Conservation (phyloP, 1,140 invertebrate species). For the Ostrea edulis region DNA sequence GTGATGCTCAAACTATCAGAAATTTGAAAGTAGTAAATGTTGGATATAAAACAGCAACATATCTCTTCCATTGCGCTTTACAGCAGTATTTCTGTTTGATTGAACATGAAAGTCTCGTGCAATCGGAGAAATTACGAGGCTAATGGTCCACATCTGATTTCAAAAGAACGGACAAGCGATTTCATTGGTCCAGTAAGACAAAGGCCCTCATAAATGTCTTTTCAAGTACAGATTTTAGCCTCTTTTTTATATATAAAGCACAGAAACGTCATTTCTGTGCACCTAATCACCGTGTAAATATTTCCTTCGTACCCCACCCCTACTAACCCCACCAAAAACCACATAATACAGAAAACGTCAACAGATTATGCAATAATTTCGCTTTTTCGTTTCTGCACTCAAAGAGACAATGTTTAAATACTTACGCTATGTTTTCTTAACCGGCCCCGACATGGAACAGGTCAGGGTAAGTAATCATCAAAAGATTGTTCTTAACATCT, state of each 20-base stretch:
- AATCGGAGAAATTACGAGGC: neutral
- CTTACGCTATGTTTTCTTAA: neutral
- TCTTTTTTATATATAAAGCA: neutral
- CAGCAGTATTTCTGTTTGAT: neutral
- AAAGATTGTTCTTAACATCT: neutral
- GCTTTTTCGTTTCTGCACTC: neutral
- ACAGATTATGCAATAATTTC: neutral
- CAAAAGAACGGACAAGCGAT: neutral
- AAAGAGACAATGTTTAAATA: conserved; percentile 12
- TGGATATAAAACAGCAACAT: neutral
- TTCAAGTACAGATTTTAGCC: neutral
- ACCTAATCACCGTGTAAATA: conserved; percentile 1
- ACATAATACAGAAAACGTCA: neutral
- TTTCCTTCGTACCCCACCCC: neutral
- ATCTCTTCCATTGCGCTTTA: neutral
- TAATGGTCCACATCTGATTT: neutral
- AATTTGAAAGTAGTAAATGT: neutral
- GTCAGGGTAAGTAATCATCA: conserved; percentile 1
- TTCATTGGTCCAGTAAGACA: neutral
- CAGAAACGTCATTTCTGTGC: neutral
- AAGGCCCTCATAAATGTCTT: conserved; percentile 4
- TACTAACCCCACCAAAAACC: conserved; percentile 9
- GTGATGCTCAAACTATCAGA: no score
- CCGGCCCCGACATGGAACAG: neutral
- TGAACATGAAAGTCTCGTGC: neutral